Evolutionary conservation across 2,113 vertebrate species (phyloP).

Genomic region (Lagenorhynchus albirostris): DNA sequence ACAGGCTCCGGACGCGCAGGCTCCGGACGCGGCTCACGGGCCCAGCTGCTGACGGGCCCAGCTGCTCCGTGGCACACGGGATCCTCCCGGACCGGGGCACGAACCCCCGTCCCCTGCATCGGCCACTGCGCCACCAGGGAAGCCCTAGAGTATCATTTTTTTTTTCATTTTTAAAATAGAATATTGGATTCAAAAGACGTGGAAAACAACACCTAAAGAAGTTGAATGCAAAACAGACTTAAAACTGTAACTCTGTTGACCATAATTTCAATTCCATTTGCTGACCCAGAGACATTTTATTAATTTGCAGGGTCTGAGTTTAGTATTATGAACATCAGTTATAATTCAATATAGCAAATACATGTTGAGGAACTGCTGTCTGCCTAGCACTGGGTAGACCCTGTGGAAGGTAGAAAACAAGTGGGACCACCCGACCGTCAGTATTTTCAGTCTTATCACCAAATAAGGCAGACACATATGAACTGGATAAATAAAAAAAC

Average conservation of each 20-base stretch:
- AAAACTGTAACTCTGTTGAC: neutral
- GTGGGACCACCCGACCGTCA: neutral
- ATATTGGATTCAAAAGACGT: neutral
- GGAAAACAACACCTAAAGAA: neutral
- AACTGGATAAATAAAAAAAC: neutral
- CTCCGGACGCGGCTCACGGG: too few species aligned
- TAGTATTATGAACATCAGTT: neutral
- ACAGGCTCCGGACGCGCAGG: too few species aligned
- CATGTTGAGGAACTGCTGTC: neutral
- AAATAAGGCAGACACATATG: neutral
- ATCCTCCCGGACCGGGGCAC: too few species aligned
- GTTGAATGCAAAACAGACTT: neutral
- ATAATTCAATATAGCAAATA: neutral
- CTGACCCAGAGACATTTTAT: neutral
- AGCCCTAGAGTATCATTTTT: neutral
- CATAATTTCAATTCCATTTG: neutral
- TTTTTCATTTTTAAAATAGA: slow-evolving; percentile 4
- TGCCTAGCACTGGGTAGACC: neutral
- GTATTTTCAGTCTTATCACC: neutral
- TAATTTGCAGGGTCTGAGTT: neutral
- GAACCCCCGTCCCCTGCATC: too few species aligned
- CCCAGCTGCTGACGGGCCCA: too few species aligned
- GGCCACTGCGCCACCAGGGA: too few species aligned
- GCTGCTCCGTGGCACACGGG: too few species aligned
- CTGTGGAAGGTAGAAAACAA: neutral